Evolutionary conservation across 2,113 vertebrate species (phyloP).

Genomic region (Bos taurus): DNA sequence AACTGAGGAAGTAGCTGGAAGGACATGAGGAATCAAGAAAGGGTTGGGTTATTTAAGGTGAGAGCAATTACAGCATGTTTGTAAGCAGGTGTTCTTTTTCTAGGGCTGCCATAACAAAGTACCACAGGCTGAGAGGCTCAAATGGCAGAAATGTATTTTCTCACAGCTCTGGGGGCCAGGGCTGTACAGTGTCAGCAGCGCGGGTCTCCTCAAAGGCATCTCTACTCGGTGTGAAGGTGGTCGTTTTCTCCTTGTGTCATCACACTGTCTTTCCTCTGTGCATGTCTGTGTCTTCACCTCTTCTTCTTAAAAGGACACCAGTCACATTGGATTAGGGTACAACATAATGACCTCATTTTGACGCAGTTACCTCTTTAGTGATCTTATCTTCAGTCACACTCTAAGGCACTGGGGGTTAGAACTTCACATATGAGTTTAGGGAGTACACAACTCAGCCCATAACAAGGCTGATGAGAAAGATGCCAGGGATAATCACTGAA

Average conservation of each 20-base stretch:
- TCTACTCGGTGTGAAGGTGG: background rate
- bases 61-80: background rate
- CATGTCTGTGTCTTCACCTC: background rate
- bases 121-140: background rate
- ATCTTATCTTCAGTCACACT: background rate
- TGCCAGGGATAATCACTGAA: background rate
- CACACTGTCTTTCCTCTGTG: background rate
- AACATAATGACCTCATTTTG: background rate
- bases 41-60: background rate
- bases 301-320: background rate
- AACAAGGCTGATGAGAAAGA: background rate
- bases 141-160: background rate
- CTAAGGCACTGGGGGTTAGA: background rate
- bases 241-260: background rate
- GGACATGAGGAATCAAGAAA: background rate
- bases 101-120: background rate
- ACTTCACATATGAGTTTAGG: background rate
- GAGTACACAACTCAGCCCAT: background rate
- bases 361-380: background rate
- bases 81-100: background rate
- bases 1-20: background rate
- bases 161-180: background rate
- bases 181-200: rapidly evolving
- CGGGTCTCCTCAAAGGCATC: background rate
- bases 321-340: background rate